These are phyloP conservation scores for Halisarca cf. caerulea DNA, from an alignment of 37 sponge, comb jelly and placozoan species.

Conservation along the genomic window DNA sequence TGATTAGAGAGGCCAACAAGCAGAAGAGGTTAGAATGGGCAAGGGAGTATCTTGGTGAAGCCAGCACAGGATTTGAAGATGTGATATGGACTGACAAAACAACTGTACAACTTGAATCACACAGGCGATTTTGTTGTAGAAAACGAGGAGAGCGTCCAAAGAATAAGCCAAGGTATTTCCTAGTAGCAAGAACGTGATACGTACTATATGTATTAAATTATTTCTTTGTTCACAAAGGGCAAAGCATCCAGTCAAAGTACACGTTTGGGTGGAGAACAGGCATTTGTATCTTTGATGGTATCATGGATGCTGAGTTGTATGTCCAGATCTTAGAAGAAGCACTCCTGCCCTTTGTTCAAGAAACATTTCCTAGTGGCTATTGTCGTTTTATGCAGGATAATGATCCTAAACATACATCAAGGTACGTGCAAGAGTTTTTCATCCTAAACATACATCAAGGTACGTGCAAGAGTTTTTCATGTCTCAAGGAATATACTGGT, in stretches of 20 bases:
- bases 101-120: conserved; percentile 38
- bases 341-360: conserved; percentile 28
- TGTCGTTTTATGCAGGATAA: too few relatives aligned
- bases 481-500: too few relatives aligned
- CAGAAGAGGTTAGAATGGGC: too few relatives aligned
- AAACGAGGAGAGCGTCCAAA: conserved; percentile 39
- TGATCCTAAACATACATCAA: too few relatives aligned
- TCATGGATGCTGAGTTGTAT: conserved; percentile 45
- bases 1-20: too few relatives aligned
- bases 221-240: not conserved
- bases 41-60: too few relatives aligned
- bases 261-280: conserved; percentile 55
- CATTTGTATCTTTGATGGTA: conserved; percentile 38
- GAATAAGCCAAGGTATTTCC: conserved; percentile 27
- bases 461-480: too few relatives aligned
- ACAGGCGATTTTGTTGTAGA: conserved; percentile 26
- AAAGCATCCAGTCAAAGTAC: conserved; percentile 56
- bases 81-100: conserved; percentile 44
- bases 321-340: not conserved
- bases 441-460: too few relatives aligned
- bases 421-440: too few relatives aligned
- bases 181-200: too few relatives aligned
- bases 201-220: too few relatives aligned
- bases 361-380: conserved; percentile 11
- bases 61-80: conserved; percentile 32